Evolutionary conservation across 1,140 invertebrate species (phyloP).

Genomic region (Brachionus rubens): DNA sequence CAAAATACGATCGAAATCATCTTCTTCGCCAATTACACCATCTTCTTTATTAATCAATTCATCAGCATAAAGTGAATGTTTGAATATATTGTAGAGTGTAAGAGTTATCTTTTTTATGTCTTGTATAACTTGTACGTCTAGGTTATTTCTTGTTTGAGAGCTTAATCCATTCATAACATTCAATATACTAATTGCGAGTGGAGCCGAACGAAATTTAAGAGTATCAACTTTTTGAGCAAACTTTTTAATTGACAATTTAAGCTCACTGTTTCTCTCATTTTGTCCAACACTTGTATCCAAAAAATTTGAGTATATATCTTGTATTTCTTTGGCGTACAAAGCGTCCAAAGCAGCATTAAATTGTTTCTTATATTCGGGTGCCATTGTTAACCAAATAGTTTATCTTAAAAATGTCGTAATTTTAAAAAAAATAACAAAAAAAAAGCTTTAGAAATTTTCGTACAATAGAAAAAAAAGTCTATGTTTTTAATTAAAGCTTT

Average conservation of each 20-base stretch:
- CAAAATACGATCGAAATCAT: constrained; percentile 39
- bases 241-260: not conserved
- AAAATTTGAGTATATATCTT: constrained; percentile 41
- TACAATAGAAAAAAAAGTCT: too few species aligned
- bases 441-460: too few species aligned
- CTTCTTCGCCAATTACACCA: constrained; percentile 33
- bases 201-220: constrained; percentile 33
- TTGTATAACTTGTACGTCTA: constrained; percentile 30
- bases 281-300: constrained; percentile 10
- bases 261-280: constrained; percentile 26
- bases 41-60: constrained; percentile 31
- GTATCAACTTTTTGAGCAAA: constrained; percentile 33
- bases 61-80: constrained; percentile 26
- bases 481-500: too few species aligned
- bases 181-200: constrained; percentile 37
- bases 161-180: constrained; percentile 26
- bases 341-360: constrained; percentile 43
- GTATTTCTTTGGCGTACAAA: constrained; percentile 43
- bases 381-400: not conserved
- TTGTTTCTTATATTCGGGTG: constrained; percentile 38
- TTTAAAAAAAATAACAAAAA: too few species aligned
- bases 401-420: not conserved
- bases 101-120: constrained; percentile 39
- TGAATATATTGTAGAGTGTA: constrained; percentile 33
- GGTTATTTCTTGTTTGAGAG: constrained; percentile 32